These are phyloP conservation scores for Ormia ochracea DNA, from an alignment of 2,888 invertebrate species.

Conservation along the genomic window DNA sequence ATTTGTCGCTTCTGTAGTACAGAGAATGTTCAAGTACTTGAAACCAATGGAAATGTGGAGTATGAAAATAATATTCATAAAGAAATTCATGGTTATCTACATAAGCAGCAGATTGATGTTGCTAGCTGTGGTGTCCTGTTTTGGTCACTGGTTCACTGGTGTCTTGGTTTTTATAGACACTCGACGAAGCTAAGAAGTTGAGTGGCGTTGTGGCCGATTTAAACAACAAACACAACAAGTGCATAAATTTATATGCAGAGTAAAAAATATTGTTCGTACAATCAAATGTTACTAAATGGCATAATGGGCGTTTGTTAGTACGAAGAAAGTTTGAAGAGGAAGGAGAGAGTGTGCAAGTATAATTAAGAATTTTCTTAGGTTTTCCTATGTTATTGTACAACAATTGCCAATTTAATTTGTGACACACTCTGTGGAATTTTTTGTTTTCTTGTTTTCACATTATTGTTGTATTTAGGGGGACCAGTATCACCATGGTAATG, in stretches of 20 bases:
- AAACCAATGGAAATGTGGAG: constrained; percentile 10
- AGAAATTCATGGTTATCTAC: constrained; percentile 1
- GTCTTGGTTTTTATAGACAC: not conserved
- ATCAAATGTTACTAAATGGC: constrained; percentile 36
- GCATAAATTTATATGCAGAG: constrained; percentile 51
- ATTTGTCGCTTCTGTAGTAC: not conserved
- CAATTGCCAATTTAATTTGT: constrained; percentile 31
- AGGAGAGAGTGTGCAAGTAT: constrained; percentile 10
- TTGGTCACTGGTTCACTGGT: constrained; percentile 41
- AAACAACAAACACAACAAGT: constrained; percentile 28
- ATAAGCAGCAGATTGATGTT: constrained; percentile 27
- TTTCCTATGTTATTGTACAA: not conserved
- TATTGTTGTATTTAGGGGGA: constrained; percentile 21
- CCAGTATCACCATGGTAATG: constrained; percentile 36
- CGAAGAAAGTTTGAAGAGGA: constrained; percentile 10
- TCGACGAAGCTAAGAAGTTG: constrained; percentile 4
- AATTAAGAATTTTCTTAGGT: constrained; percentile 45
- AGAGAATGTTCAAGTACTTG: too few relatives aligned
- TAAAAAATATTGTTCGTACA: constrained; percentile 12
- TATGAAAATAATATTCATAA: constrained; percentile 37
- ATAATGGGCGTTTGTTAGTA: constrained; percentile 53
- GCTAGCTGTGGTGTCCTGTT: constrained; percentile 62
- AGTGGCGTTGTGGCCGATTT: constrained; percentile 26
- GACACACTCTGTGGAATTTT: not conserved
- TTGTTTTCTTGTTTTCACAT: constrained; percentile 10